Base-by-base conservation (phyloP, 2,888 invertebrate genomes). In the Lithophane socia region DNA sequence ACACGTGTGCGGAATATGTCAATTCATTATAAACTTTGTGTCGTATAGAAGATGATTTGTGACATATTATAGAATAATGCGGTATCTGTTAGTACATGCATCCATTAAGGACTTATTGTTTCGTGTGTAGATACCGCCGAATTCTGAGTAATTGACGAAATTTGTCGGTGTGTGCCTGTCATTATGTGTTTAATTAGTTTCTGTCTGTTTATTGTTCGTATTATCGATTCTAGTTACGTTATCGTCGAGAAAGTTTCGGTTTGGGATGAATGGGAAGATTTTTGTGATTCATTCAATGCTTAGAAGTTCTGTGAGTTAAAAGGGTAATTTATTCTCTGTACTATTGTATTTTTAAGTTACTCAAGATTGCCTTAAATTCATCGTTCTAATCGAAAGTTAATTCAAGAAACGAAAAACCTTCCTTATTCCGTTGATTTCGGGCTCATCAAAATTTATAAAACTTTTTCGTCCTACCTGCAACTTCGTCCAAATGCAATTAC, bases 11-110 rank as follows among this genome's bases (percentile, higher is more conserved):
- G 91, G 96, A 96, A 96, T 96, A 95, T 94, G 95, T 96, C 96
- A 96, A 96, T 96, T 96, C 95, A 96, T 96, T 96, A 96, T 93
- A 95, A 96, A 96, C 95, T 96, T 96, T 94, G 95, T 95, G 94
- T 93, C 91, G 91, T 90, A 90, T 92, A 91, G 92, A 91, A 93
- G 95, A 96, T 96, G 96, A 96, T 96, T 96, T 96, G 96, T 96
- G 96, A 96, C 96, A 95, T 95, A 95, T 95, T 95, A 95, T 95
- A 93, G 93, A 93, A 96, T 94, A 95, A 94, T 92, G 93, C 92
- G 91, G 92, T 96, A 94, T 95, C 94, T 95, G 94, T 95, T 94
- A 91, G 91, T 90, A 90, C 92, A 91, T 92, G 91, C 91, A 91
- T 88, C 92, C 92, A 93, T 94, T 95, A 94, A 94, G 93, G 92